These are phyloP conservation scores for Gorsachius goisagi DNA, from an alignment of 2,113 vertebrate genomes.

Conservation along the genomic window DNA sequence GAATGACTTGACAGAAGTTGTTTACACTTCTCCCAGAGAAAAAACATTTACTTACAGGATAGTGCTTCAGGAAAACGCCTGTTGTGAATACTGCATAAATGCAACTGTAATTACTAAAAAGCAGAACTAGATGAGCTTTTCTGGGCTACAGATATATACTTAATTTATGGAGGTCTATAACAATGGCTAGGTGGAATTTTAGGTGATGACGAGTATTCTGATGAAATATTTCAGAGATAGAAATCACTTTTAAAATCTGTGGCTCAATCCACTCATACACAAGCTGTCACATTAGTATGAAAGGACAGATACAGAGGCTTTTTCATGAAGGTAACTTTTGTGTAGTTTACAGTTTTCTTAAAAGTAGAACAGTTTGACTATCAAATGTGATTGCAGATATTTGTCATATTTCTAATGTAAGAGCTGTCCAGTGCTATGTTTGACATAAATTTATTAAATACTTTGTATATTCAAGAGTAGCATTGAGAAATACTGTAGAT, in stretches of 20 bases:
- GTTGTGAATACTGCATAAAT: neutral
- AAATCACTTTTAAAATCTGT: neutral
- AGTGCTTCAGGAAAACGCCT: neutral
- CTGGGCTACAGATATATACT: neutral
- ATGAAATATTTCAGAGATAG: neutral
- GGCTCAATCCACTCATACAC: neutral
- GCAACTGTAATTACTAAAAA: neutral
- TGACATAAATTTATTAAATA: neutral
- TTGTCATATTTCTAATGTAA: neutral
- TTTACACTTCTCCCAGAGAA: neutral
- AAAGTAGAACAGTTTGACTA: neutral
- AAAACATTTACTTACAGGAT: neutral
- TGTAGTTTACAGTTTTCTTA: neutral
- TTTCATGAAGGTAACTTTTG: neutral
- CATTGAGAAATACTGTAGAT: neutral
- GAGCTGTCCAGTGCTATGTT: neutral
- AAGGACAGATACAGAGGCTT: neutral
- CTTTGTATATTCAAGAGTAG: neutral
- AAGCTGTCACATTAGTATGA: neutral
- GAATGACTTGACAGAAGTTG: neutral
- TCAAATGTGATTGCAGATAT: neutral
- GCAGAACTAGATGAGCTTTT: neutral
- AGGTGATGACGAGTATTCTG: neutral
- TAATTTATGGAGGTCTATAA: neutral
- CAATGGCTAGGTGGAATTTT: neutral